Base-by-base conservation (phyloP, 1,140 invertebrate species). In the Drosophila triauraria region DNA sequence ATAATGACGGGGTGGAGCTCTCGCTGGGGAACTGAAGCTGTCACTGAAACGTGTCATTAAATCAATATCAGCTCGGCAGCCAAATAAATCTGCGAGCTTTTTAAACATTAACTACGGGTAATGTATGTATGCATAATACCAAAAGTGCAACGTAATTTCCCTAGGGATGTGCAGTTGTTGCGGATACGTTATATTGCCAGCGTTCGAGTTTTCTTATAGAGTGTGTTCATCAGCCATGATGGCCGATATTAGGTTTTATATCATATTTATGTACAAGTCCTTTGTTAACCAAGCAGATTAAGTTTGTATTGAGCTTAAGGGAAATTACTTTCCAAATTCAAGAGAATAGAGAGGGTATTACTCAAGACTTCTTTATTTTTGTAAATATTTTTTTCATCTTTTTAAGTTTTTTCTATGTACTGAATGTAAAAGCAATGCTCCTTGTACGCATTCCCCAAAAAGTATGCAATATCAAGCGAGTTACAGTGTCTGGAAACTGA, bases 161-260 rank as follows among this genome's bases (percentile, higher is more conserved):
- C 59, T 27, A 10, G 40, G 68, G 68, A 35, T 43, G 17, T 7
- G 40, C 12, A 17, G 8, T 56, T 47, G 43, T 20, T 44, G 32
- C 67, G 82, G 46, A 84, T 85, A 81, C 82, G 82, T 84, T 51
- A 81, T 84, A 69, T 69, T 58, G 53, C 35, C 61, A 68, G 57
- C 54, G 69, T 65, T 43, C 47, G n/a, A 48, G 25, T 56, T 75
- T 7, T 0, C 5, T 30, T 30, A 6, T 38, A 51, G n/a, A 48
- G 25, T 50, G 70, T 47, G 12, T 57, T 65, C 60, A 78, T 81
- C 46, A 42, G 46, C 20, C 23, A 10, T 27, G 40, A 7, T 38
- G 56, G 47, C 12, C 51, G 38, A 3, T 17, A 54, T 54, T 54
- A 54, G 51, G n/a, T 54, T 40, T 23, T 8, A 40, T 38, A 13